Conservation (phyloP, 2,888 invertebrate genomes). For the Thecocarcelia acutangulata region DNA sequence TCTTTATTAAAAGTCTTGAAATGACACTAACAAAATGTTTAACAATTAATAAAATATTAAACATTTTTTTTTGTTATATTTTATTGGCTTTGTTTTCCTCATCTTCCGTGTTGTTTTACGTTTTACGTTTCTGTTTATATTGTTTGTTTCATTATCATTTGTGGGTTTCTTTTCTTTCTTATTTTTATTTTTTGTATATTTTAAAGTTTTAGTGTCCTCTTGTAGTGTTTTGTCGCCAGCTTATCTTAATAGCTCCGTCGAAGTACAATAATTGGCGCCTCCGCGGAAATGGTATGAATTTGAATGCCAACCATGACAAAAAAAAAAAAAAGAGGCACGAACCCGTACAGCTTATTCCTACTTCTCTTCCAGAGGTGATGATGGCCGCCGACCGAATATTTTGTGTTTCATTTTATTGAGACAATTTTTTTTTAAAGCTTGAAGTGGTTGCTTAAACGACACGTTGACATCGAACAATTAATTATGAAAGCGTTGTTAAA, state of each 20-base stretch:
- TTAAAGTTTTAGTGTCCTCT: constrained; percentile 44
- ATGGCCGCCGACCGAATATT: constrained; percentile 16
- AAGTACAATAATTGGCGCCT: constrained; percentile 77
- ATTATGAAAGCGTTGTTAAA: constrained; percentile 68
- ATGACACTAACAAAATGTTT: constrained; percentile 56
- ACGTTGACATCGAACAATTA: constrained; percentile 68
- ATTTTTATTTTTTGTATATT: constrained; percentile 20
- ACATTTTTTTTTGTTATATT: constrained; percentile 37
- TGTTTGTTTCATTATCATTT: constrained; percentile 35
- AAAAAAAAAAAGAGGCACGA: constrained; percentile 9
- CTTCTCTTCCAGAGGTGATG: not conserved
- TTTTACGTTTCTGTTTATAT: constrained; percentile 27
- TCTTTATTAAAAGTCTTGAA: constrained; percentile 5
- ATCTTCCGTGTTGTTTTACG: not conserved
- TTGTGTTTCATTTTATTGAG: constrained; percentile 8
- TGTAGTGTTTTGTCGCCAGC: constrained; percentile 70
- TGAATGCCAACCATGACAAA: constrained; percentile 15
- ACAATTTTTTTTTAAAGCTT: constrained; percentile 41
- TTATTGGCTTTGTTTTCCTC: constrained; percentile 1
- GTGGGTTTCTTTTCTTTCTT: constrained; percentile 14
- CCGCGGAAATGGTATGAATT: constrained; percentile 62
- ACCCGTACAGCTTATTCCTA: not conserved
- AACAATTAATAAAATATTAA: constrained; percentile 66
- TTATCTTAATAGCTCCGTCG: constrained; percentile 76
- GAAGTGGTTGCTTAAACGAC: constrained; percentile 66